phyloP scores from a whole-genome alignment of 2,113 vertebrate species.

The Lampris incognitus region DNA sequence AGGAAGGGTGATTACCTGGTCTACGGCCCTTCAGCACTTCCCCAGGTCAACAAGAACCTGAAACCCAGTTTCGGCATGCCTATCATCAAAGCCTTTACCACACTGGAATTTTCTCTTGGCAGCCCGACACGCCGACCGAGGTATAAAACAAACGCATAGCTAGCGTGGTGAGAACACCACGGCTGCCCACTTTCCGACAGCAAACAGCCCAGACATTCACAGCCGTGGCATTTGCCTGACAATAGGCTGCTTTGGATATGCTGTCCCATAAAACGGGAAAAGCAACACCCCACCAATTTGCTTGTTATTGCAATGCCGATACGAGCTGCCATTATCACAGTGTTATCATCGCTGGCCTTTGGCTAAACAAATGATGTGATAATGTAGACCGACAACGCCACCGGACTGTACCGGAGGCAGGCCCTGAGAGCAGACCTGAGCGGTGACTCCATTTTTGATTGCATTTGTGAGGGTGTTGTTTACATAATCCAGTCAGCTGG shows the following conservation, averaged over 20 bases:
- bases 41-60: slow-evolving; percentile 5
- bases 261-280: neutral
- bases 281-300: neutral
- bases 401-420: slow-evolving; percentile 37
- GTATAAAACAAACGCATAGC: slow-evolving; percentile 36
- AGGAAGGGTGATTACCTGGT: slow-evolving; percentile 41
- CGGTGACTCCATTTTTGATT: slow-evolving; percentile 49
- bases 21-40: slow-evolving; percentile 24
- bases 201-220: slow-evolving; percentile 10
- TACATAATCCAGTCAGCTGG: slow-evolving; percentile 66
- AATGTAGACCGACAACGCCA: slow-evolving; percentile 20
- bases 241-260: neutral
- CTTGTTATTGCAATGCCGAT: too few relatives aligned
- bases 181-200: slow-evolving; percentile 16
- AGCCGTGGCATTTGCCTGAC: neutral
- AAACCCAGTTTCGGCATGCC: slow-evolving; percentile 37
- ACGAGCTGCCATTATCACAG: too few relatives aligned
- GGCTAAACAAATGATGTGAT: neutral
- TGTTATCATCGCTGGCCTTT: too few relatives aligned
- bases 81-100: slow-evolving; percentile 57
- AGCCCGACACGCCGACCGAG: slow-evolving; percentile 39
- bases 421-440: slow-evolving; percentile 24
- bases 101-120: slow-evolving; percentile 72
- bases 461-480: slow-evolving; percentile 52
- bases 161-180: slow-evolving; percentile 27